A percentile compares a stretch with the other conserved stretches of the same genome.
Conservation (phyloP, 1,140 invertebrate species). For the Rhopalosiphum padi region DNA sequence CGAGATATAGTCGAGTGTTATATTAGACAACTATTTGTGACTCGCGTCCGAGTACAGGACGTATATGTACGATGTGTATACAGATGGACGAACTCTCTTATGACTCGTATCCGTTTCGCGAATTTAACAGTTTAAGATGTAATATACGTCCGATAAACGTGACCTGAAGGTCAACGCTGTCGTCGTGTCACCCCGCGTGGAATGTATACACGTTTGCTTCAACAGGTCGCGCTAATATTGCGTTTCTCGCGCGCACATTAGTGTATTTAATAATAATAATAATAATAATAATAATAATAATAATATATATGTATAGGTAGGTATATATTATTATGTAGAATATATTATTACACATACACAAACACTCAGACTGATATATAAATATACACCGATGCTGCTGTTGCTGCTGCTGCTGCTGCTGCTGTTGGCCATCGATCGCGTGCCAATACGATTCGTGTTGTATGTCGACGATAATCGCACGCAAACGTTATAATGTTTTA, state of each 20-base stretch:
- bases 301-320: neutral
- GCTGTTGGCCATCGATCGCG: slow-evolving; percentile 43
- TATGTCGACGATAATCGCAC: neutral
- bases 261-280: neutral
- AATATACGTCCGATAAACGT: neutral
- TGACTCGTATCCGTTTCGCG: neutral
- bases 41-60: neutral
- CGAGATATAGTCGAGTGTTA: neutral
- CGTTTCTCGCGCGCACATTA: neutral
- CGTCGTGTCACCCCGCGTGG: slow-evolving; percentile 21
- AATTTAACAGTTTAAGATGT: slow-evolving; percentile 1
- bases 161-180: slow-evolving; percentile 1
- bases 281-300: neutral
- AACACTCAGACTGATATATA: neutral
- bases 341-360: neutral
- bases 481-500: slow-evolving; percentile 28
- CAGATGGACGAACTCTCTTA: neutral
- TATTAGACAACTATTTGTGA: neutral
- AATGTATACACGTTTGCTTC: neutral
- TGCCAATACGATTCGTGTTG: slow-evolving; percentile 5
- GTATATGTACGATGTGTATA: neutral
- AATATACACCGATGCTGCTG: neutral
- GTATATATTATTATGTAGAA: neutral
- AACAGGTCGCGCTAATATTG: neutral
- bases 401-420: neutral